phyloP scores from a whole-genome alignment of 2,797 vertebrate genomes.

The Morelia viridis region DNA sequence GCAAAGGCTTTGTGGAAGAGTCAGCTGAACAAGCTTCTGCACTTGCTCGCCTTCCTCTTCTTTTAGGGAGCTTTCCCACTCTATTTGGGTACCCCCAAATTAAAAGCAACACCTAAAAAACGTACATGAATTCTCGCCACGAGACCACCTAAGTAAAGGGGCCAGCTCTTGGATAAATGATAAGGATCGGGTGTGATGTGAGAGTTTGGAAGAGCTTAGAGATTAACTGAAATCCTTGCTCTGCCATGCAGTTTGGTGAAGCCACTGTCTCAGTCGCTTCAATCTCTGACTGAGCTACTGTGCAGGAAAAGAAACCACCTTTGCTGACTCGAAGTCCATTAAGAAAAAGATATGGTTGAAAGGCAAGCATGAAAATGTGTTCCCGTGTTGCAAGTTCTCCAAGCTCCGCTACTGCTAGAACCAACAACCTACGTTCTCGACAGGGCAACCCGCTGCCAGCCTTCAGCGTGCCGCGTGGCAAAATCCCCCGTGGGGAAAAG shows the following conservation, averaged over 20 bases:
- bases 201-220: neutral
- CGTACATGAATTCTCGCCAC: neutral
- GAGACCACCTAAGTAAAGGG: neutral
- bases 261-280: neutral
- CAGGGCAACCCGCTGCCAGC: neutral
- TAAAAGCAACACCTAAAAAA: neutral
- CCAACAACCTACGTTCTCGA: neutral
- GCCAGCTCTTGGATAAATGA: neutral
- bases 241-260: neutral
- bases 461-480: neutral
- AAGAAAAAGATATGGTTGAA: neutral
- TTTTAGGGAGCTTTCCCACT: neutral
- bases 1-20: neutral
- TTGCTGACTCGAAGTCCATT: neutral
- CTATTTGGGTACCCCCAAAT: neutral
- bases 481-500: neutral
- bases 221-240: neutral
- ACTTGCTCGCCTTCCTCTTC: neutral
- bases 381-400: neutral
- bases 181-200: neutral
- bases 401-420: neutral
- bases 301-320: neutral
- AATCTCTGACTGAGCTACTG: neutral
- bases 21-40: neutral
- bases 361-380: neutral